Evolutionary conservation across 1,140 invertebrate genomes (phyloP), one percentile per base, ranked within the genome.

Genomic region (Trichomalopsis sarcophagae): DNA sequence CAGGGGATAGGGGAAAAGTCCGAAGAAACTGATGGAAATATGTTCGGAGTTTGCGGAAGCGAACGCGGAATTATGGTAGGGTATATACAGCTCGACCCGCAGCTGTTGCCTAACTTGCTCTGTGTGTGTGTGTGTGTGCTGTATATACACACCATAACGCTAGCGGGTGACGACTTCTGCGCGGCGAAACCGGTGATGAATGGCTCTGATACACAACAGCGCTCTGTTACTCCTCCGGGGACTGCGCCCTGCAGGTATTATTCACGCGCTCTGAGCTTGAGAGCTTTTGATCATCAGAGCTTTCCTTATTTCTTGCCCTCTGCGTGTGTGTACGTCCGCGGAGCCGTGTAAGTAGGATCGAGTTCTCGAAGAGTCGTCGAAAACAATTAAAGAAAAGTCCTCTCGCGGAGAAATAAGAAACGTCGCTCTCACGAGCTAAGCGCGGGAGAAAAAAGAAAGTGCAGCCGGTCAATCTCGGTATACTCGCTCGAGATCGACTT

Each of bases 11-110:
- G 55, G 55, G 55, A 80, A 44, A 80, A 69, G 11, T 13, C 23
- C 44, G 27, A 73, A 50, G 69, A 55, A 81, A 73, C 44, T 74
- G 69, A 81, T 74, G 69, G n/a, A 82, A 82, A 82, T 82, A 82
- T 75, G 81, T 66, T 62, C 69, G 0, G 71, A 74, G 50, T 82
- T 82, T 75, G 5, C 9, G 17, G 40, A 44, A 5, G 44, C 17
- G 33, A 73, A 74, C 9, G 27, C 44, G 33, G 40, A 74, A 81
- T 81, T 81, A 81, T 81, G 66, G 66, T 3, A 71, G 66, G 55
- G 21, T 62, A 81, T 13, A 71, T n/a, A 81, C 13, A 71, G 36
- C 68, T n/a, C 23, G 40, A 81, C 40, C 17, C 21, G n/a, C 40
- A 69, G 62, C 40, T 81, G 66, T 81, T 69, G 27, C 69, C 80